Base-by-base conservation (phyloP, 2,113 vertebrate species). In the Heteronetta atricapilla region DNA sequence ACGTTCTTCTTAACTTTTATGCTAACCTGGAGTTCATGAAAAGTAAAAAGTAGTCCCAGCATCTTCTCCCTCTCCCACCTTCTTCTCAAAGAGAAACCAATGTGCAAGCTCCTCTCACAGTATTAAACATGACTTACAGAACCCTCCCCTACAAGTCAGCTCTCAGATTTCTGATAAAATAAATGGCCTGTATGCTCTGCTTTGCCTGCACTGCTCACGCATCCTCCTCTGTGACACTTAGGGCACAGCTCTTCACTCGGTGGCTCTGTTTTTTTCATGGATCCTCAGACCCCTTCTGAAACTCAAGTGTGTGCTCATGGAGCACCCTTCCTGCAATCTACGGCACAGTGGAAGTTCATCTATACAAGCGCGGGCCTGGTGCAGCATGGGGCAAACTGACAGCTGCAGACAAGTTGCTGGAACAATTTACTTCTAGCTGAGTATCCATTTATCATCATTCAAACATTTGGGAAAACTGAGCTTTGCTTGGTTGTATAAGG, bases 401-500 rank as follows among this genome's bases (percentile, higher is more conserved):
- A 42, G 19, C 14, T 76, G 56, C 58, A 36, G 5, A 72, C 56
- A 84, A 48, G 26, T 44, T 66, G 76, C 28, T 42, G 36, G 40
- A 79, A 77, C 36, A 62, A 48, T 3, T 58, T 13, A 29, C 20
- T 67, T 79, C 58, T 67, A 86, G 25, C 38, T 74, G 18, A 3
- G 5, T 53, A 79, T 12, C 44, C 55, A 33, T 62, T 86, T 33
- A 73, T 23, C 34, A 58, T 26, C 50, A 23, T 42, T 66, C 19
- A 91, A 90, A 72, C 11, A 59, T 19, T 80, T 69, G 76, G 58
- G 66, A 79, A 75, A 93, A 88, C 53, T 40, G 12, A 60, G 73
- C 66, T 73, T 78, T 91, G 86, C 44, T 88, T 69, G 95, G 69
- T 52, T 88, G 68, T 52, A 82, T 82, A 95, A 94, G 82, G 90